Percentiles rank a stretch among this genome's conserved stretches.
Evolutionary conservation across 2,113 vertebrate species (phyloP).

Genomic region (Desmodus rotundus): DNA sequence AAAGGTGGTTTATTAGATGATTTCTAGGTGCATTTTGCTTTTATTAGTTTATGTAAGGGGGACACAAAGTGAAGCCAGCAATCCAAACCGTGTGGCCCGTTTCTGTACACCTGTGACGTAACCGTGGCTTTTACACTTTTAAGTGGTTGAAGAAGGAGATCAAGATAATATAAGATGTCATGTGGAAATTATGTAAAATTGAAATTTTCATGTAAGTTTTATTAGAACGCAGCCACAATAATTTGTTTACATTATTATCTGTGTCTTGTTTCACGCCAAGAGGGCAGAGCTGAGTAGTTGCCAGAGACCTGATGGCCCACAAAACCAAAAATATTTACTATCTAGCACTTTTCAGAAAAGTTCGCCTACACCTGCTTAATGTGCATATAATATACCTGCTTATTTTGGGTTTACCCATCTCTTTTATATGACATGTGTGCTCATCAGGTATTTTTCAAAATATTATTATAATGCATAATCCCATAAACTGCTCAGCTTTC

Average conservation of each 20-base stretch:
- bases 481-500: neutral
- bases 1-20: neutral
- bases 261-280: neutral
- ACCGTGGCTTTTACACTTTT: neutral
- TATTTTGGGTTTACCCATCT: neutral
- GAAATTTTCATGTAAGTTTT: neutral
- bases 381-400: neutral
- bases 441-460: slow-evolving; percentile 16
- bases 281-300: neutral
- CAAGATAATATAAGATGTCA: neutral
- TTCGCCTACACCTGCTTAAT: neutral
- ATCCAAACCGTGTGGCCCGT: neutral
- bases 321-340: slow-evolving; percentile 11
- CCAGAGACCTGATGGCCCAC: neutral
- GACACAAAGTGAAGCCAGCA: neutral
- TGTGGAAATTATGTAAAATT: neutral
- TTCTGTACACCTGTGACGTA: neutral
- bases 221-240: neutral
- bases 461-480: slow-evolving; percentile 22
- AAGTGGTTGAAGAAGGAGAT: neutral
- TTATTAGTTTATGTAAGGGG: neutral
- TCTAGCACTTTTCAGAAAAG: neutral
- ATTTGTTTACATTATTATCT: neutral
- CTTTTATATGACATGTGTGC: neutral
- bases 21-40: neutral